Base-by-base conservation (phyloP, 2,888 invertebrate genomes). In the Eristalis pertinax region DNA sequence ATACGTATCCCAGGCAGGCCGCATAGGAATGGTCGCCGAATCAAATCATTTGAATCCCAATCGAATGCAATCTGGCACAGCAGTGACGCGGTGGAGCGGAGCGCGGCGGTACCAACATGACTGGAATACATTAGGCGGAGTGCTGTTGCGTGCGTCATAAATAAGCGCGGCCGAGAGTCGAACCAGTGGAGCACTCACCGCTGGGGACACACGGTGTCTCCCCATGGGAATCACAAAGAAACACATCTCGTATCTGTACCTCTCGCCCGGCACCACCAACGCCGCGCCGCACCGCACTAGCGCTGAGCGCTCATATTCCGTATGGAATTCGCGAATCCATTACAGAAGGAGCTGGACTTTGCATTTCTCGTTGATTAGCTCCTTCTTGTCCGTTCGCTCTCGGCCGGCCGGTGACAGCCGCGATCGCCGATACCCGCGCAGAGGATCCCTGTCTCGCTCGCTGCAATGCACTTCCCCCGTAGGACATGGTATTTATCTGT, bases 401-500 rank as follows among this genome's bases (percentile, higher is more conserved):
- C 22, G 13, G 43, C 7, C 62, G 22, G 74, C 11, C 60, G 43
- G 58, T 69, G 64, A 50, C 22, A 60, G 56, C 63, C 60, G 32
- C 56, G 67, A 26, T 56, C 26, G 38, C 64, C 67, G 84, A 81
- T 75, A 81, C 63, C 60, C 50, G n/a, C 38, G 77, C 26, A 15
- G 32, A 32, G 32, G 32, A 69, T 74, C 80, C 15, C 32, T 11
- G 29, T n/a, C 29, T 10, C 22, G 11, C 58, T 15, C 24, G 22
- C 58, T 32, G 32, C 32, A 50, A 19, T 19, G 50, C 38, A 63
- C 50, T 13, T 43, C 50, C 58, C 74, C 77, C 69, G 32, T 43
- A 70, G 78, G 83, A 84, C 87, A 83, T 79, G 73, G 73, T 65
- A 84, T 87, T 87, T 84, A 84, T 84, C 84, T 87, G 84, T 87